phyloP scores from a whole-genome alignment of 2,797 vertebrate species.

The Phyllotis vaccarum region DNA sequence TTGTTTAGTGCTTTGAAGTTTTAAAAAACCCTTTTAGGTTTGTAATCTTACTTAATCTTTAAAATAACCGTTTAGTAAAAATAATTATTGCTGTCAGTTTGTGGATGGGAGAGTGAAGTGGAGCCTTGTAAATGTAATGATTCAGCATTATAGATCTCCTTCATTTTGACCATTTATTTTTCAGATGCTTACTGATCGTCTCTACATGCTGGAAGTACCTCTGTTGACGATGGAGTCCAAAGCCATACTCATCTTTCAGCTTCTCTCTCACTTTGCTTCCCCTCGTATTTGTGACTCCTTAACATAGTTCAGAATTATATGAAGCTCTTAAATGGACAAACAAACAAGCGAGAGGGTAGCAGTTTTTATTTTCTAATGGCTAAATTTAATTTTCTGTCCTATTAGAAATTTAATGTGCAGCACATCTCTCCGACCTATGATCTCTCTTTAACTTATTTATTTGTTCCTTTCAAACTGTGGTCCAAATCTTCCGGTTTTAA shows the following conservation, averaged over 20 bases:
- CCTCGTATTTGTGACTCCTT: neutral
- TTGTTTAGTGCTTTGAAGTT: slow-evolving; percentile 34
- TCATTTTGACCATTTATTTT: slow-evolving; percentile 18
- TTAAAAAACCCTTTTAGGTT: slow-evolving; percentile 43
- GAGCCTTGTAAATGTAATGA: slow-evolving; percentile 43
- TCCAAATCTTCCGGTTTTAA: neutral
- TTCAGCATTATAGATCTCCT: neutral
- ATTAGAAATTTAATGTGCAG: neutral
- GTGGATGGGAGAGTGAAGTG: neutral
- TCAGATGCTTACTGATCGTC: neutral
- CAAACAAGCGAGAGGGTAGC: neutral
- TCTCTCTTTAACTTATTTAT: neutral
- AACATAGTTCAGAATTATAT: neutral
- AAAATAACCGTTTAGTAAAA: neutral
- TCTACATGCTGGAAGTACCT: neutral
- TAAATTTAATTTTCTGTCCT: neutral
- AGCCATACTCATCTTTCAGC: neutral
- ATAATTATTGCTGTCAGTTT: slow-evolving; percentile 17
- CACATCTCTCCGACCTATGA: too few species aligned
- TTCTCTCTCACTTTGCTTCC: neutral
- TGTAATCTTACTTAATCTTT: slow-evolving; percentile 58
- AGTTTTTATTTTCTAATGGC: neutral
- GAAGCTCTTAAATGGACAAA: neutral
- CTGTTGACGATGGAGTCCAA: neutral
- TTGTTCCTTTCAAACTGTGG: neutral